Percentiles rank a stretch among this genome's conserved stretches.
Evolutionary conservation across 2,888 invertebrate species (phyloP).

Genomic region (Noctua comes): DNA sequence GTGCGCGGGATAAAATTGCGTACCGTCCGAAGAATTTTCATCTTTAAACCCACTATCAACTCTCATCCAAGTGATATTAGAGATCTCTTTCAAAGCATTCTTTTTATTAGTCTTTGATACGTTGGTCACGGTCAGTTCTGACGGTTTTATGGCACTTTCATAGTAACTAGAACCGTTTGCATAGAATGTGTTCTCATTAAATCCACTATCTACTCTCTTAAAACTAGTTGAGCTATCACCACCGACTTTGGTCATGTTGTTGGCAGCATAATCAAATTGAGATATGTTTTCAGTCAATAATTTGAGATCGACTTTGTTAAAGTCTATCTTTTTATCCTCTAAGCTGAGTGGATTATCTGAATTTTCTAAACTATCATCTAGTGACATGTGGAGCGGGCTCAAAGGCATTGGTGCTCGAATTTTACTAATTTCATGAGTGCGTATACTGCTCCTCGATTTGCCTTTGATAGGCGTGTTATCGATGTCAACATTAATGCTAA

Average conservation of each 20-base stretch:
- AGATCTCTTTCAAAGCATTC: conserved; percentile 83
- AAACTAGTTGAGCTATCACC: conserved; percentile 80
- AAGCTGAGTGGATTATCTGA: conserved; percentile 81
- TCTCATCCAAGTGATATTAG: conserved; percentile 87
- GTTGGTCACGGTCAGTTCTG: conserved; percentile 85
- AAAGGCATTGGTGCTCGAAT: conserved; percentile 76
- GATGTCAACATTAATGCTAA: conserved; percentile 71
- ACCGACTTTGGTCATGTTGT: conserved; percentile 73
- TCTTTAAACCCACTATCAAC: conserved; percentile 88
- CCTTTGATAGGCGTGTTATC: conserved; percentile 83
- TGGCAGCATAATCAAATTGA: conserved; percentile 76
- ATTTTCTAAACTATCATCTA: conserved; percentile 85
- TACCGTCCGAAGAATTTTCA: conserved; percentile 83
- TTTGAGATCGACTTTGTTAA: conserved; percentile 87
- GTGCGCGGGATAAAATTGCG: conserved; percentile 78
- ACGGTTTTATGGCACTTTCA: conserved; percentile 89
- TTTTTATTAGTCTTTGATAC: conserved; percentile 74
- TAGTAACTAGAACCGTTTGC: conserved; percentile 86
- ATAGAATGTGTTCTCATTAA: conserved; percentile 86
- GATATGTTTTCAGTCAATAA: conserved; percentile 85
- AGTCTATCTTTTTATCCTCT: conserved; percentile 86
- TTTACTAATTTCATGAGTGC: conserved; percentile 85
- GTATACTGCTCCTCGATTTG: conserved; percentile 76
- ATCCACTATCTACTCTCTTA: conserved; percentile 86
- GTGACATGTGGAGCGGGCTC: conserved; percentile 83